Conservation (phyloP, 1,140 invertebrate genomes). For the Medauroidea extradentata region DNA sequence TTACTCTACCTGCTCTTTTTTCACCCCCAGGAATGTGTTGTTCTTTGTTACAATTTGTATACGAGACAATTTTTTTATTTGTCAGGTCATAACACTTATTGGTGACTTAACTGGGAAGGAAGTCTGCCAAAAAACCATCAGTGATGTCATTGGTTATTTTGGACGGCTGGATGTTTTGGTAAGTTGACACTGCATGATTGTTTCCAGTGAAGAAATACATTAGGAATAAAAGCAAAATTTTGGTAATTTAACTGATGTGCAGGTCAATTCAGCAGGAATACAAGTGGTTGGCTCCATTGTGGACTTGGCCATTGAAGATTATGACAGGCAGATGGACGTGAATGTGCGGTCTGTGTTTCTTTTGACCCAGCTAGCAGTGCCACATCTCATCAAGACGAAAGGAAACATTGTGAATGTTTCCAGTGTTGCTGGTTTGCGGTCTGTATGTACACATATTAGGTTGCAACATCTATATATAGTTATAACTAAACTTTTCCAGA, state of each 20-base stretch:
- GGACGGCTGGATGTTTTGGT: slow-evolving; percentile 67
- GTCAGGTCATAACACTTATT: background rate
- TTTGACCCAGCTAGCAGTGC: slow-evolving; percentile 77
- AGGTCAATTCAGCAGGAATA: slow-evolving; percentile 82
- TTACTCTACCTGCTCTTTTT: no score
- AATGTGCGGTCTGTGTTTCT: slow-evolving; percentile 83
- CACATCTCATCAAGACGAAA: slow-evolving; percentile 74
- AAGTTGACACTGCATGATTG: background rate
- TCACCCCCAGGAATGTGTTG: no score
- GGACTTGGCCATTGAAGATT: slow-evolving; percentile 74
- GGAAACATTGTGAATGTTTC: slow-evolving; percentile 89
- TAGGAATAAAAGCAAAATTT: no score
- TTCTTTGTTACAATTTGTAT: no score
- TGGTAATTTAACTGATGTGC: no score
- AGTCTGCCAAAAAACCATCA: background rate
- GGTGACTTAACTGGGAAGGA: background rate
- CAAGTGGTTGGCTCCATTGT: slow-evolving; percentile 77
- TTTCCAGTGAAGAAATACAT: no score
- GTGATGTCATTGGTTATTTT: slow-evolving; percentile 53
- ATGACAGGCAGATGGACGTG: slow-evolving; percentile 45
- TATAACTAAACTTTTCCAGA: no score
- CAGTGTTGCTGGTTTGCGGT: slow-evolving; percentile 72
- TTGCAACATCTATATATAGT: no score
- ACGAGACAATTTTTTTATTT: background rate
- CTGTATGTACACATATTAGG: slow-evolving; percentile 37